Evolutionary conservation across 1,140 invertebrate species (phyloP).

Genomic region (Phortica variegata): DNA sequence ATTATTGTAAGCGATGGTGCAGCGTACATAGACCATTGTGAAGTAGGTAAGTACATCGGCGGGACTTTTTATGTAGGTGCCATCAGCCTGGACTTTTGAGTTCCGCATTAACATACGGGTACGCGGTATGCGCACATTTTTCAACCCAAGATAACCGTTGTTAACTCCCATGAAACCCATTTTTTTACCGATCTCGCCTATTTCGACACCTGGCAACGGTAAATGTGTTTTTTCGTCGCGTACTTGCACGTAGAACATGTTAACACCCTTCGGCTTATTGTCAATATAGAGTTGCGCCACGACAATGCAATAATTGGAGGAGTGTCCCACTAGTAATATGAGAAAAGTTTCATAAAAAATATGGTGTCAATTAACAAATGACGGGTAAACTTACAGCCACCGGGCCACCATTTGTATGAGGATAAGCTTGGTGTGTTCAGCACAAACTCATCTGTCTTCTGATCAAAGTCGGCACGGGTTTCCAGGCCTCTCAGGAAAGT

Average conservation of each 20-base stretch:
- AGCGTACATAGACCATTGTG: constrained; percentile 90
- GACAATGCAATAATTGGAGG: constrained; percentile 83
- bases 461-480: constrained; percentile 89
- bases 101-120: constrained; percentile 92
- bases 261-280: constrained; percentile 81
- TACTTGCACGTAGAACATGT: constrained; percentile 90
- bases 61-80: constrained; percentile 82
- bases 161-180: constrained; percentile 87
- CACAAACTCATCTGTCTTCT: constrained; percentile 81
- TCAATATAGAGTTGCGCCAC: constrained; percentile 86
- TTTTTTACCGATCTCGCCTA: constrained; percentile 93
- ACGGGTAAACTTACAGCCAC: constrained; percentile 72
- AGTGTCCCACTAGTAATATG: constrained; percentile 89
- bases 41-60: constrained; percentile 87
- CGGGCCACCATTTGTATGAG: constrained; percentile 94
- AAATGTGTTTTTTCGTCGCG: constrained; percentile 84
- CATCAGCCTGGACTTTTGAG: constrained; percentile 80
- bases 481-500: constrained; percentile 89
- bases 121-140: constrained; percentile 83
- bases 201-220: constrained; percentile 82
- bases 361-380: too few species aligned
- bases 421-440: constrained; percentile 85
- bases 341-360: too few species aligned
- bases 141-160: constrained; percentile 86
- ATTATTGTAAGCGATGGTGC: constrained; percentile 73